Evolutionary conservation across 2,797 vertebrate genomes (phyloP).

Genomic region (Chlorospingus flavigularis): DNA sequence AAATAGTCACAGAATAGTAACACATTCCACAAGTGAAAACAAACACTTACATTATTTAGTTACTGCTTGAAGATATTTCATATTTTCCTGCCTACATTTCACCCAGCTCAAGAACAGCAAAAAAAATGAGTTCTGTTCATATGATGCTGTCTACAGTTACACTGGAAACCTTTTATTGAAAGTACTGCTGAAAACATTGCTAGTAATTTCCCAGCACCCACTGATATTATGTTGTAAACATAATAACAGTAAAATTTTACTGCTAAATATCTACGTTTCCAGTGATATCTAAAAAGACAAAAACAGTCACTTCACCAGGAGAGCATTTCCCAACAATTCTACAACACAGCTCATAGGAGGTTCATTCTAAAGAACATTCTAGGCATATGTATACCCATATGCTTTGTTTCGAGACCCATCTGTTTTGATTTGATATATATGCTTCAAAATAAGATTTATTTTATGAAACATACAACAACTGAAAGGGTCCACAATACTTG

Average conservation of each 20-base stretch:
- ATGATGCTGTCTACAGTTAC: not conserved
- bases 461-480: slow-evolving; percentile 30
- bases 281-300: not conserved
- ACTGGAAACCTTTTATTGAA: not conserved
- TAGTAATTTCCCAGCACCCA: not conserved
- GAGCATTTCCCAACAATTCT: slow-evolving; percentile 30
- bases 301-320: slow-evolving; percentile 4
- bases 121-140: not conserved
- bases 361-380: slow-evolving; percentile 61
- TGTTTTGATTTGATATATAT: slow-evolving; percentile 60
- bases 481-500: not conserved
- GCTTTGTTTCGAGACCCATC: slow-evolving; percentile 64
- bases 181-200: not conserved
- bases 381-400: slow-evolving; percentile 70
- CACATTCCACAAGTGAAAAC: slow-evolving; percentile 44
- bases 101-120: slow-evolving; percentile 3
- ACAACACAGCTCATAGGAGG: not conserved
- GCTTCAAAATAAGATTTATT: slow-evolving; percentile 61
- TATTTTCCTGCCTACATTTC: slow-evolving; percentile 54
- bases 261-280: not conserved
- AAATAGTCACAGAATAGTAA: slow-evolving; percentile 43
- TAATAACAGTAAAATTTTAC: not conserved
- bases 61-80: slow-evolving; percentile 36
- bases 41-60: slow-evolving; percentile 51
- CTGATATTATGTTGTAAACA: not conserved